Percentiles rank a stretch among this genome's conserved stretches.
These are phyloP conservation scores for Clostera curtula DNA, from an alignment of 2,888 invertebrate genomes.

Conservation along the genomic window DNA sequence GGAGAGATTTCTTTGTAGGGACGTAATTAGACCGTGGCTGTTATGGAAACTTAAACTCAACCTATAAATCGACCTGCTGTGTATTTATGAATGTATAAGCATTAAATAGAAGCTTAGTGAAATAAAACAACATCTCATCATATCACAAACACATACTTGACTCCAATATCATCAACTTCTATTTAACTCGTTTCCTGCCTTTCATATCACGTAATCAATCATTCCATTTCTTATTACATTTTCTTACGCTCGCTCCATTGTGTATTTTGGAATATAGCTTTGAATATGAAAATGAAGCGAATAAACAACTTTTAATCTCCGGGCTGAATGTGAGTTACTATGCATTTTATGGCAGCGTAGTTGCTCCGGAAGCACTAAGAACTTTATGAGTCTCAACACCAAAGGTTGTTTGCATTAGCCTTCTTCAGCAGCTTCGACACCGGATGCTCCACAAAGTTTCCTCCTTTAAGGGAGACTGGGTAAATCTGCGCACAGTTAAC, in stretches of 20 bases:
- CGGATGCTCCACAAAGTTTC: constrained; percentile 46
- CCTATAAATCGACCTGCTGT: no score
- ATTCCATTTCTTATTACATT: background rate
- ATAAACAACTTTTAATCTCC: constrained; percentile 14
- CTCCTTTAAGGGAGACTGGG: constrained; percentile 36
- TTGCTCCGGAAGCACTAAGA: constrained; percentile 36
- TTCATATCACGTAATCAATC: no score
- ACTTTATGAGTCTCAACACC: constrained; percentile 47
- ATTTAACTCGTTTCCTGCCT: no score
- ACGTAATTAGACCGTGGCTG: constrained; percentile 23
- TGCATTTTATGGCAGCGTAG: constrained; percentile 30
- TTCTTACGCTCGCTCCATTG: no score
- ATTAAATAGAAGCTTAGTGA: no score
- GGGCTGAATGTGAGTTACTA: constrained; percentile 24
- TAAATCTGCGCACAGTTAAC: no score
- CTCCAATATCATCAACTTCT: no score
- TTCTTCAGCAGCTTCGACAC: constrained; percentile 24
- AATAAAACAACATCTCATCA: no score
- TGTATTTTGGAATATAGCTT: constrained; percentile 2
- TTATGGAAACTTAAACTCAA: no score
- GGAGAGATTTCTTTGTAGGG: constrained; percentile 14
- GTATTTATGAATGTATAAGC: no score
- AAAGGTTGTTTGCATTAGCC: constrained; percentile 47
- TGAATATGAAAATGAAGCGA: constrained; percentile 9
- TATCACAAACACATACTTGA: no score